Conservation (phyloP, 1,140 invertebrate species). For the Drosophila melanogaster region Release_6_plus_ISO1_MT NT_033777.3:10690501-10691000, state of each 20-base stretch:
- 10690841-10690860: conserved; percentile 73
- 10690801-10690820: conserved; percentile 59
- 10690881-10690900: conserved; percentile 75
- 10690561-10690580: conserved; percentile 18
- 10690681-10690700: conserved; percentile 47
- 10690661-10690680: conserved; percentile 31
- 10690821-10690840: conserved; percentile 56
- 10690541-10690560: conserved; percentile 49
- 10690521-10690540: conserved; percentile 76
- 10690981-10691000: conserved; percentile 9
- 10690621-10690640: conserved; percentile 67
- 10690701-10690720: conserved; percentile 71
- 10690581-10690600: conserved; percentile 20
- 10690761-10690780: conserved; percentile 59
- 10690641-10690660: conserved; percentile 63
- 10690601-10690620: conserved; percentile 41
- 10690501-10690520: conserved; percentile 88
- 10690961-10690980: conserved; percentile 10
- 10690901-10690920: conserved; percentile 65
- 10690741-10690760: conserved; percentile 40
- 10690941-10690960: conserved; percentile 20
- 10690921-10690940: conserved; percentile 17
- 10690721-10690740: conserved; percentile 34
- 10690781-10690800: conserved; percentile 74
- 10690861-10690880: conserved; percentile 65